phyloP scores from a whole-genome alignment of 2,113 vertebrate species.

The Etheostoma spectabile region DNA sequence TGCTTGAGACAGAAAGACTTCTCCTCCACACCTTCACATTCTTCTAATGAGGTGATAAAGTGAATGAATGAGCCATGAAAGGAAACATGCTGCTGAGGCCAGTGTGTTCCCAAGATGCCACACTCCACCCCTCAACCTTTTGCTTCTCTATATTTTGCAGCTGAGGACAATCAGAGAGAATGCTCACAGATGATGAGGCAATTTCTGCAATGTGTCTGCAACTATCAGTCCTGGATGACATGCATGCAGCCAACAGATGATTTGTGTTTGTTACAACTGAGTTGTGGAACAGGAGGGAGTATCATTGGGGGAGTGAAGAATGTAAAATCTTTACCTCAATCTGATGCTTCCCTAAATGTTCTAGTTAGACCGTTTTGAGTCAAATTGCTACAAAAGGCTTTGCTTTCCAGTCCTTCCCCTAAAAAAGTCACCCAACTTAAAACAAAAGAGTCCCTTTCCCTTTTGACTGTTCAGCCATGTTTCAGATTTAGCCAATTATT shows the following conservation, averaged over 20 bases:
- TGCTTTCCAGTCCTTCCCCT: not conserved
- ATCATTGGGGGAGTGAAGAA: slow-evolving; percentile 30
- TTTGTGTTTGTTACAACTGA: slow-evolving; percentile 39
- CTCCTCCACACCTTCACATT: slow-evolving; percentile 76
- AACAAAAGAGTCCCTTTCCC: slow-evolving; percentile 65
- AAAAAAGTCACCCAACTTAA: slow-evolving; percentile 35
- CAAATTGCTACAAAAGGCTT: slow-evolving; percentile 32
- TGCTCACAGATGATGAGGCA: slow-evolving; percentile 74
- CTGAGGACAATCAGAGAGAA: slow-evolving; percentile 64
- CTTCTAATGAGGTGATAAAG: slow-evolving; percentile 84
- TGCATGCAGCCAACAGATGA: slow-evolving; percentile 42
- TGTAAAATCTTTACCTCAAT: slow-evolving; percentile 46
- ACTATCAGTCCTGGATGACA: slow-evolving; percentile 67
- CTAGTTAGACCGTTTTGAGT: slow-evolving; percentile 32
- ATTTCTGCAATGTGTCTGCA: slow-evolving; percentile 77
- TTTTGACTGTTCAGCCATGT: slow-evolving; percentile 59
- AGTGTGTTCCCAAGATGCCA: slow-evolving; percentile 65
- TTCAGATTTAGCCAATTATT: slow-evolving; percentile 66
- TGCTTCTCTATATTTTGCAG: slow-evolving; percentile 51
- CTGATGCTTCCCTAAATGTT: slow-evolving; percentile 18
- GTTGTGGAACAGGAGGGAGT: slow-evolving; percentile 26
- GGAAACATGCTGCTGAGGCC: slow-evolving; percentile 77
- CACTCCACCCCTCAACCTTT: slow-evolving; percentile 67
- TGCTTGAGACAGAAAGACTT: slow-evolving; percentile 62
- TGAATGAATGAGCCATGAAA: slow-evolving; percentile 84